phyloP scores from a whole-genome alignment of 2,888 invertebrate species.

The Lissocephala sabroskyi region DNA sequence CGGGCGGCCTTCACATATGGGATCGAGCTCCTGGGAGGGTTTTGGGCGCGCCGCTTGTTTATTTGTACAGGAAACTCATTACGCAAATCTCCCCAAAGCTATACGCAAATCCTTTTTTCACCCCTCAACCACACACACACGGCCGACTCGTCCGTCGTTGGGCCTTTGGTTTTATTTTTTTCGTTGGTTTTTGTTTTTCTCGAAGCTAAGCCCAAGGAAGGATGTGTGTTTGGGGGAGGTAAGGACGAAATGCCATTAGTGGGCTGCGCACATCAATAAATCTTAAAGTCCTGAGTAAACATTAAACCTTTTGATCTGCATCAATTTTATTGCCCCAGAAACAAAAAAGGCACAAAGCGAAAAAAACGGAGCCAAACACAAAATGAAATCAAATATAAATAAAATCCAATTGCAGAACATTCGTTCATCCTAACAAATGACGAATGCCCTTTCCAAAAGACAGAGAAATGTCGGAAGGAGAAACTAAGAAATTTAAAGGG shows the following conservation, averaged over 20 bases:
- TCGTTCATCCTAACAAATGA: background rate
- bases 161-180: slow-evolving; percentile 1
- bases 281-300: slow-evolving; percentile 42
- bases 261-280: slow-evolving; percentile 31
- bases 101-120: slow-evolving; percentile 40
- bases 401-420: background rate
- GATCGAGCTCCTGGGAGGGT: slow-evolving; percentile 10
- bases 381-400: slow-evolving; percentile 4
- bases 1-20: background rate
- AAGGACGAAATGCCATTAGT: no score
- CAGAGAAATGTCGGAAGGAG: background rate
- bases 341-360: background rate
- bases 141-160: background rate
- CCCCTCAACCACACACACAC: background rate
- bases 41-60: slow-evolving; percentile 35
- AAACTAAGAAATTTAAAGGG: no score
- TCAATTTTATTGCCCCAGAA: slow-evolving; percentile 16
- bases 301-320: slow-evolving; percentile 37
- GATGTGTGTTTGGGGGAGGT: no score
- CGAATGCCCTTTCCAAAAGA: background rate
- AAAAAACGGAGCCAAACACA: background rate
- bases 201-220: background rate
- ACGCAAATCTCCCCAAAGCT: slow-evolving; percentile 57
- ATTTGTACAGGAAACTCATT: slow-evolving; percentile 65
- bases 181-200: slow-evolving; percentile 5